phyloP scores from a whole-genome alignment of 1,140 invertebrate genomes.

The Camponotus floridanus region DNA sequence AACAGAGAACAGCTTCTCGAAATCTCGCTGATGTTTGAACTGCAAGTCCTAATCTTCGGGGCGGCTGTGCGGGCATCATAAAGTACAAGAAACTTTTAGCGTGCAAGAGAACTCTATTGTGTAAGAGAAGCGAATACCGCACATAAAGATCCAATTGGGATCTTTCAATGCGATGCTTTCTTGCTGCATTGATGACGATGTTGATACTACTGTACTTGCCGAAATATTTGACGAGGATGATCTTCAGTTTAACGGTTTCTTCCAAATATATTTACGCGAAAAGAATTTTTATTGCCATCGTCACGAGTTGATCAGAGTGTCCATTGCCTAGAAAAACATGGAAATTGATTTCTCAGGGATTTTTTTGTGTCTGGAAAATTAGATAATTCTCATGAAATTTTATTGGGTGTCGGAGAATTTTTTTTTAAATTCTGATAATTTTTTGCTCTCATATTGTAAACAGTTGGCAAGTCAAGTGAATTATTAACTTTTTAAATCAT shows the following conservation, averaged over 20 bases:
- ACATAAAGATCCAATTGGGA: constrained; percentile 25
- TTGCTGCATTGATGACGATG: constrained; percentile 10
- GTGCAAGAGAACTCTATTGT: neutral
- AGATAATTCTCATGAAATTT: no score
- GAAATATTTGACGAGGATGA: constrained; percentile 30
- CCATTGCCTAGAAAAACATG: no score
- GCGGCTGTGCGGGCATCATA: constrained; percentile 46
- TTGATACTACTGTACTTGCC: neutral
- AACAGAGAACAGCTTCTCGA: constrained; percentile 25
- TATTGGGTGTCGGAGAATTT: no score
- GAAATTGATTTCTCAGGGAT: no score
- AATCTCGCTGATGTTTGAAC: constrained; percentile 61
- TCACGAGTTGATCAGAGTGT: neutral
- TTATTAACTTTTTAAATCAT: no score
- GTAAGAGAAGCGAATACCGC: neutral
- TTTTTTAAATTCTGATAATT: no score
- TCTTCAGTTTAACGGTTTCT: neutral
- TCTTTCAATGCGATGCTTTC: constrained; percentile 22
- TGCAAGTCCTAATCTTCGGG: constrained; percentile 60
- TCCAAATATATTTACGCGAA: neutral
- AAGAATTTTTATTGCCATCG: constrained; percentile 9
- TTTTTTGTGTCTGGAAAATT: no score
- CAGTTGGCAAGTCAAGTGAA: no score
- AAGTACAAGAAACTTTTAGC: constrained; percentile 46
- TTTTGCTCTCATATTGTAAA: no score